These are phyloP conservation scores for Poeciliopsis retropinna DNA, from an alignment of 2,113 vertebrate species.

Conservation along the genomic window DNA sequence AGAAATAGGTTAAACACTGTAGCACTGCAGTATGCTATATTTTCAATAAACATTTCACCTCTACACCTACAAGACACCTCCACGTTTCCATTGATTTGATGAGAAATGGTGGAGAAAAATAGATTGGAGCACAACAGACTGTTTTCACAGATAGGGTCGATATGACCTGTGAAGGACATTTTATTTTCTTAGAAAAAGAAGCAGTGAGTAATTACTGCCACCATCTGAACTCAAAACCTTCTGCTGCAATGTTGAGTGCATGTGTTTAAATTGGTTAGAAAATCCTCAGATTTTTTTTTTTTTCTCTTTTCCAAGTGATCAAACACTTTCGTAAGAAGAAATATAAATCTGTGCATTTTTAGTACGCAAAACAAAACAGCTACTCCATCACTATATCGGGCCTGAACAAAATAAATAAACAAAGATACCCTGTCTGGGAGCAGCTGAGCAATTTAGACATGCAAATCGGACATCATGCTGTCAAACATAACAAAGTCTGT, in stretches of 20 bases:
- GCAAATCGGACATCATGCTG: conserved; percentile 50
- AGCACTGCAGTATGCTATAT: conserved; percentile 3
- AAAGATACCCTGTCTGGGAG: conserved; percentile 31
- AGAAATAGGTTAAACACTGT: conserved; percentile 12
- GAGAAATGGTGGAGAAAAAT: conserved; percentile 22
- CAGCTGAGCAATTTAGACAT: conserved; percentile 34
- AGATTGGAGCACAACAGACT: conserved; percentile 6
- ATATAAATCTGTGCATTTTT: neutral
- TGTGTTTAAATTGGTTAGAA: neutral
- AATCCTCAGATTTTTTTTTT: neutral
- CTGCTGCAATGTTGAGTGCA: neutral
- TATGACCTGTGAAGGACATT: conserved; percentile 20
- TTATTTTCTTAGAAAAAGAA: neutral
- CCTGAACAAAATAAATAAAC: conserved; percentile 24
- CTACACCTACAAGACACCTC: conserved; percentile 3
- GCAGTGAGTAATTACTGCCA: conserved; percentile 29
- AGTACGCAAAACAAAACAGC: neutral
- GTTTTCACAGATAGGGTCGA: conserved; percentile 26
- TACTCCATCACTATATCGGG: conserved; percentile 28
- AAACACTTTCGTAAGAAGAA: neutral
- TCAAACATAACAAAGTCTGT: conserved; percentile 55
- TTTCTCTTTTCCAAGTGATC: neutral
- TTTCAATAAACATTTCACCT: conserved; percentile 34
- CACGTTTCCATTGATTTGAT: conserved; percentile 31
- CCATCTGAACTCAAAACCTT: neutral